Evolutionary conservation across 2,888 invertebrate species (phyloP).

Genomic region (Hedya salicella): DNA sequence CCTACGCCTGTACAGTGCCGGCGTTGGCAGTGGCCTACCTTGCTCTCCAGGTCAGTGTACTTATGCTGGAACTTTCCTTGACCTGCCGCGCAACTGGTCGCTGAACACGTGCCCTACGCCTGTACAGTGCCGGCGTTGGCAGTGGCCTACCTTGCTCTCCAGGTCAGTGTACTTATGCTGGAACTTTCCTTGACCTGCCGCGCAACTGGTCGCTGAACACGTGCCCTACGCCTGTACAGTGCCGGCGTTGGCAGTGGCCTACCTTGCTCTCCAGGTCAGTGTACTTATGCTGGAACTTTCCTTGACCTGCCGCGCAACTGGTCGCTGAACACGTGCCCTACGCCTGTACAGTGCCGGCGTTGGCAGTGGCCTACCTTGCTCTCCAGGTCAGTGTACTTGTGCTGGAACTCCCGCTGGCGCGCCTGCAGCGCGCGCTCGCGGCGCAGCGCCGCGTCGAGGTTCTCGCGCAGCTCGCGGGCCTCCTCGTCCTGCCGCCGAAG

Average conservation of each 20-base stretch:
- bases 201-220: slow-evolving; percentile 93
- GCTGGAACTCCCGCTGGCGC: slow-evolving; percentile 92
- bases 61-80: slow-evolving; percentile 93
- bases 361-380: not conserved
- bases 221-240: slow-evolving; percentile 83
- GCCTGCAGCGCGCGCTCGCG: slow-evolving; percentile 91
- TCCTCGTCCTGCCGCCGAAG: slow-evolving; percentile 97
- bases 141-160: too few species aligned
- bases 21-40: not conserved
- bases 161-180: slow-evolving; percentile 88
- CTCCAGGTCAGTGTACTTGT: slow-evolving; percentile 84
- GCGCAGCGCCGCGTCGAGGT: slow-evolving; percentile 89
- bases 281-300: too few species aligned
- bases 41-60: slow-evolving; percentile 75
- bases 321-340: too few species aligned
- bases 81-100: slow-evolving; percentile 87
- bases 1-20: not conserved
- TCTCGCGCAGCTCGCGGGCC: slow-evolving; percentile 92
- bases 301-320: too few species aligned
- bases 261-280: slow-evolving; percentile 82
- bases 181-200: slow-evolving; percentile 98
- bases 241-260: slow-evolving; percentile 38
- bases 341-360: not conserved
- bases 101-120: too few species aligned
- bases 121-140: too few species aligned